phyloP scores from a whole-genome alignment of 2,888 invertebrate genomes.

The Neoscelio sp. region DNA sequence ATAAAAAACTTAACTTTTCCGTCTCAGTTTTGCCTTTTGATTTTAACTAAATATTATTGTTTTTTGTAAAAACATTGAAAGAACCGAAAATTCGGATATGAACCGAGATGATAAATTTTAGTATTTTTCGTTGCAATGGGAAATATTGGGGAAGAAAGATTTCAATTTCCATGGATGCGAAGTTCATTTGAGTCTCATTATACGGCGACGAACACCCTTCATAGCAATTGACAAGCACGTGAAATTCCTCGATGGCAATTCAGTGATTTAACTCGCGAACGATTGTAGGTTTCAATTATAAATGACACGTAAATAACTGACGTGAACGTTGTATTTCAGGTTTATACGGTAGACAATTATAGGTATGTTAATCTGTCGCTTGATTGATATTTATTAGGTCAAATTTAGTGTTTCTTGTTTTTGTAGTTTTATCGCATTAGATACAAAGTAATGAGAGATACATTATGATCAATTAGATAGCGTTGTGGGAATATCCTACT shows the following conservation, averaged over 20 bases:
- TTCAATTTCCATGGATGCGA: slow-evolving; percentile 14
- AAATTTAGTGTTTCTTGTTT: slow-evolving; percentile 12
- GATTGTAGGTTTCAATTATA: slow-evolving; percentile 52
- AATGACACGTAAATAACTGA: slow-evolving; percentile 54
- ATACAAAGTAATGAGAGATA: neutral
- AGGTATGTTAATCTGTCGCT: slow-evolving; percentile 1
- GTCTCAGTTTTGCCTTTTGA: too few relatives aligned
- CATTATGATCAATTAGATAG: neutral
- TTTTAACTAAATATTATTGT: too few relatives aligned
- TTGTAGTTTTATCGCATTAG: neutral
- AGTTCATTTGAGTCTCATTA: slow-evolving; percentile 45
- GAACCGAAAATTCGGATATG: slow-evolving; percentile 16
- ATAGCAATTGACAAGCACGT: slow-evolving; percentile 50
- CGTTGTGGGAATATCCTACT: too few relatives aligned
- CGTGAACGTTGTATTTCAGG: slow-evolving; percentile 20
- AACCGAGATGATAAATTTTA: neutral
- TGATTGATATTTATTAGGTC: slow-evolving; percentile 33
- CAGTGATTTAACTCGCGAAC: slow-evolving; percentile 37
- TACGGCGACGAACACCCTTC: slow-evolving; percentile 40
- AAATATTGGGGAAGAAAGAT: slow-evolving; percentile 1
- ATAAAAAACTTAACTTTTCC: too few relatives aligned
- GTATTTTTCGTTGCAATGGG: slow-evolving; percentile 1
- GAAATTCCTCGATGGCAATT: slow-evolving; percentile 44
- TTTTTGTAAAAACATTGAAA: too few relatives aligned
- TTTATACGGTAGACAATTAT: slow-evolving; percentile 22